These are phyloP conservation scores for Cremastinae sp. DNA, from an alignment of 2,888 invertebrate species.

Conservation along the genomic window DNA sequence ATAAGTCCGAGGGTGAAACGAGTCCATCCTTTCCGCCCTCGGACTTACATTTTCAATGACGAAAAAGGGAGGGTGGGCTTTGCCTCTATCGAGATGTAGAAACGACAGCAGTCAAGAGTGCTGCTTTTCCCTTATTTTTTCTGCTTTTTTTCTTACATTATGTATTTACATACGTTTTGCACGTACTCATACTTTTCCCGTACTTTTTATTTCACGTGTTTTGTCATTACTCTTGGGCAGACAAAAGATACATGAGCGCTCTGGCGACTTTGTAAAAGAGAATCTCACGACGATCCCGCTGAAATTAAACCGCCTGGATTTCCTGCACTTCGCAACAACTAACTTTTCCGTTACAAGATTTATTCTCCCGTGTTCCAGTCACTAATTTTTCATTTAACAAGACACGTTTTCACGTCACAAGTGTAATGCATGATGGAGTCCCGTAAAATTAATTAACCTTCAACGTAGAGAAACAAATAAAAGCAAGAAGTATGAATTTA, in stretches of 20 bases:
- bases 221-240: not conserved
- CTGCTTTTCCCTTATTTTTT: slow-evolving; percentile 18
- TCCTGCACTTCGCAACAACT: no score
- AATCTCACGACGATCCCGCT: no score
- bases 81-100: slow-evolving; percentile 41
- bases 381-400: no score
- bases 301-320: not conserved
- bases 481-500: no score
- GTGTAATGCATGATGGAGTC: no score
- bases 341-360: no score
- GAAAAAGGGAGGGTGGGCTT: slow-evolving; percentile 37
- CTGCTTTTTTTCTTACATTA: no score
- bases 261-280: not conserved
- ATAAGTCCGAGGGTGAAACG: slow-evolving; percentile 31
- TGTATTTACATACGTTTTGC: slow-evolving; percentile 7
- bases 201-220: not conserved
- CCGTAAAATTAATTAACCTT: no score
- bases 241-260: not conserved
- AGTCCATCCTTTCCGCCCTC: slow-evolving; percentile 41
- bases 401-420: no score
- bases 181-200: not conserved
- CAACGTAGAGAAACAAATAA: no score
- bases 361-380: no score
- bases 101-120: slow-evolving; percentile 48
- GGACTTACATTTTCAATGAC: slow-evolving; percentile 52